phyloP scores from a whole-genome alignment of 2,113 vertebrate genomes.

The Melanostigma gelatinosum region DNA sequence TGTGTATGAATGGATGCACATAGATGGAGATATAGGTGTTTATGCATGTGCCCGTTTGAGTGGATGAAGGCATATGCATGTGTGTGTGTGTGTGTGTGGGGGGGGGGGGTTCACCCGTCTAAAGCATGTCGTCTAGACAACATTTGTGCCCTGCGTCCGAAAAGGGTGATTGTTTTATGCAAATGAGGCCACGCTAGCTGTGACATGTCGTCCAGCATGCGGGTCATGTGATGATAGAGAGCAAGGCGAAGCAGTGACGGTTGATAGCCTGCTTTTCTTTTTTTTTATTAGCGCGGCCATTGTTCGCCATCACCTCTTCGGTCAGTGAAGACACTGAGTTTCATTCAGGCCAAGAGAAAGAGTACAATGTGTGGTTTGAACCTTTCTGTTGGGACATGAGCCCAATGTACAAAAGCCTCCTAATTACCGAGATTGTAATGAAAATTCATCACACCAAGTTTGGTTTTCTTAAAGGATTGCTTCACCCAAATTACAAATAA shows the following conservation, averaged over 20 bases:
- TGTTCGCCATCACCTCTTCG: conserved; percentile 70
- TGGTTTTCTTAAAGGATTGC: neutral
- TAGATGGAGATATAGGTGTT: conserved; percentile 69
- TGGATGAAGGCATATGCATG: conserved; percentile 15
- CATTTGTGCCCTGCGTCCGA: conserved; percentile 85
- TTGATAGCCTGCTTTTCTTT: conserved; percentile 69
- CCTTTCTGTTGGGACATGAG: conserved; percentile 35
- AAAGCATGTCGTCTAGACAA: conserved; percentile 94
- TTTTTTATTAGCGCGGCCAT: conserved; percentile 74
- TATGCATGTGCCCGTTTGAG: conserved; percentile 54
- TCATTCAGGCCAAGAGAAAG: conserved; percentile 52
- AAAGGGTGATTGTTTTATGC: conserved; percentile 90
- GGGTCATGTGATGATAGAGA: conserved; percentile 73
- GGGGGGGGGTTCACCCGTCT: conserved; percentile 85
- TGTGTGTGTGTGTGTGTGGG: conserved; percentile 40
- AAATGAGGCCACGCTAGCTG: conserved; percentile 84
- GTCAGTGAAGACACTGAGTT: conserved; percentile 57
- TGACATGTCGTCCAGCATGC: conserved; percentile 79
- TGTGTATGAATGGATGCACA: conserved; percentile 58
- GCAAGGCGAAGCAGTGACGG: conserved; percentile 55
- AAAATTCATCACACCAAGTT: conserved; percentile 10
- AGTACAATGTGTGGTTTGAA: conserved; percentile 59
- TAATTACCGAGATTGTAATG: conserved; percentile 4
- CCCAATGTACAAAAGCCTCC: conserved; percentile 27
- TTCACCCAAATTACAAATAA: neutral